Percentiles rank a stretch among this genome's conserved stretches.
Conservation (phyloP, 1,140 invertebrate species). For the Scylla paramamosain region DNA sequence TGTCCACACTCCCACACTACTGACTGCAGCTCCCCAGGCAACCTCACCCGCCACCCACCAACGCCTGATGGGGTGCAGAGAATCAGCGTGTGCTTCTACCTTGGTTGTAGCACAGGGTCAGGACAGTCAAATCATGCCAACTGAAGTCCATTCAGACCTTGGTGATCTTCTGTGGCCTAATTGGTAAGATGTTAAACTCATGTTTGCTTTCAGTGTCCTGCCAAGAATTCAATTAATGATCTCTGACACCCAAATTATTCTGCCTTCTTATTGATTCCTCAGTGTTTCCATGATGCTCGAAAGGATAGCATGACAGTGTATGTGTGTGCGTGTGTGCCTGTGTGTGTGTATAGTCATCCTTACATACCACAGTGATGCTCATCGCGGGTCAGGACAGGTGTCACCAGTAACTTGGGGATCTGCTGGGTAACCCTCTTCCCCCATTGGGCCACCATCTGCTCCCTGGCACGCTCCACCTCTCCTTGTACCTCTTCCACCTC, state of each 20-base stretch:
- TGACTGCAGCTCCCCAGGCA: conserved; percentile 73
- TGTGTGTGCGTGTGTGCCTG: too few species aligned
- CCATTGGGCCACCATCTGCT: conserved; percentile 67
- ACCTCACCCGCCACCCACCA: conserved; percentile 74
- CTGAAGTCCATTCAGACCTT: not conserved
- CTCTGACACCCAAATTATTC: too few species aligned
- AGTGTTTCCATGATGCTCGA: too few species aligned
- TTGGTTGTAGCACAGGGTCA: too few species aligned
- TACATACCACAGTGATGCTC: conserved; percentile 41
- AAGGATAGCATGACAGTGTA: too few species aligned
- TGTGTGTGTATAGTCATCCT: not conserved
- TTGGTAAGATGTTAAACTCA: too few species aligned
- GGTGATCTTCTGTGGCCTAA: too few species aligned
- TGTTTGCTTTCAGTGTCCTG: too few species aligned
- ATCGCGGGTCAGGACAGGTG: conserved; percentile 68
- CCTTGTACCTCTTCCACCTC: conserved; percentile 72
- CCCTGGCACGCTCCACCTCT: conserved; percentile 72
- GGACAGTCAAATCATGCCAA: too few species aligned
- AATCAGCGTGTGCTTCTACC: too few species aligned
- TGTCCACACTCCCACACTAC: conserved; percentile 75
- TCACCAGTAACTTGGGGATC: conserved; percentile 74
- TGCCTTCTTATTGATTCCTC: too few species aligned
- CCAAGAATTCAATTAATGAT: too few species aligned
- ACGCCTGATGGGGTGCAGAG: conserved; percentile 15
- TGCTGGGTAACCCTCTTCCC: conserved; percentile 58